Evolutionary conservation across 1,140 invertebrate genomes (phyloP), one percentile per base, ranked within the genome.

Genomic region (Sycophila sp.): DNA sequence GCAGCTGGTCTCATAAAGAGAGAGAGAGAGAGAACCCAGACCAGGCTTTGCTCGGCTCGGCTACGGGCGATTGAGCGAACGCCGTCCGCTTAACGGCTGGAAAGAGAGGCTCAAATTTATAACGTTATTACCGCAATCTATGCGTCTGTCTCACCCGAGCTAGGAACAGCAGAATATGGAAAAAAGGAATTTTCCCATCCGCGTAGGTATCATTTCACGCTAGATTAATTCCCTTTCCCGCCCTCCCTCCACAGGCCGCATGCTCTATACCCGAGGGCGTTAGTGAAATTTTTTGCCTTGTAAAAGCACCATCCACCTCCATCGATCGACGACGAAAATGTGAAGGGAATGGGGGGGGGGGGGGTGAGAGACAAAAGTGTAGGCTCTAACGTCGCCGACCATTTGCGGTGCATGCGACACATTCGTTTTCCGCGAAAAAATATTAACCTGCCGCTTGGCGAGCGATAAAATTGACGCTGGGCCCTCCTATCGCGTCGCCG

Each of bases 401-500:
- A 59, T 69, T 60, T 36, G 62, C 40, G 40, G 42, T 15, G 28
- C n/a, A 17, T 10, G 24, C 17, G 24, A 49, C 53, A n/a, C n/a
- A 59, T 49, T 71, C 68, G 45, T 66, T 73, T 80, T 77, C 75
- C 51, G 64, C 73, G 78, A 78, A 78, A 73, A 77, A 76, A 73
- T 75, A 77, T 75, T 51, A 75, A 59, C 67, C 64, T 62, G 71
- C n/a, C 34, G 34, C 24, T 28, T 30, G 19, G 49, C 10, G 8
- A 13, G 76, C 76, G 78, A 78, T 76, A 77, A 75, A 77, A 79
- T 76, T 76, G 73, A 75, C 75, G 64, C 40, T 42, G 40, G 22
- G 53, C 24, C 2, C 19, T 4, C 19, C 10, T 78, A 77, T 79
- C 76, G 60, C 38, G 49, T 51, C 36, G 60, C 51, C 65, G 40